Evolutionary conservation across 2,888 invertebrate species (phyloP).

Genomic region (Keiferia lycopersicella): DNA sequence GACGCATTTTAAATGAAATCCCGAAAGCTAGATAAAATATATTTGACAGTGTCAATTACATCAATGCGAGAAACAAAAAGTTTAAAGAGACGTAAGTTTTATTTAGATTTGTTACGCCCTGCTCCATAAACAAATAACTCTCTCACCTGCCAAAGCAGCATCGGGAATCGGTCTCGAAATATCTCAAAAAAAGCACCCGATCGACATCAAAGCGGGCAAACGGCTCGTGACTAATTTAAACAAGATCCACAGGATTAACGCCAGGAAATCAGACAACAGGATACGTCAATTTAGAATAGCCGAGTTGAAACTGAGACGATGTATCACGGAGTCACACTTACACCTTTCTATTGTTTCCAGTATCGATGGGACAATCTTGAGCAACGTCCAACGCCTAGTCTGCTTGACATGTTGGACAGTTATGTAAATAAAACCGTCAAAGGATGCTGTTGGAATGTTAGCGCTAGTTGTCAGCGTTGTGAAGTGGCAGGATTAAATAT

Average conservation of each 20-base stretch:
- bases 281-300: conserved; percentile 76
- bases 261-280: conserved; percentile 75
- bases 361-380: conserved; percentile 36
- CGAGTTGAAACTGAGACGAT: conserved; percentile 55
- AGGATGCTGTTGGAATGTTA: conserved; percentile 40
- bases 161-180: conserved; percentile 40
- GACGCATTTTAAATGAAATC: too few species aligned
- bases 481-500: conserved; percentile 23
- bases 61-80: background rate
- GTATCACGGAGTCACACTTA: conserved; percentile 52
- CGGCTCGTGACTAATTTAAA: conserved; percentile 63
- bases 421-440: conserved; percentile 37
- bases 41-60: too few species aligned
- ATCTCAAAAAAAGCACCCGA: conserved; percentile 48
- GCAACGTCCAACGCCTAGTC: conserved; percentile 46
- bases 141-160: conserved; percentile 20
- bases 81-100: conserved; percentile 6
- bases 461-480: conserved; percentile 46
- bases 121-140: conserved; percentile 12
- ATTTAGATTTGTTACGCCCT: conserved; percentile 1
- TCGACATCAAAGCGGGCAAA: conserved; percentile 60
- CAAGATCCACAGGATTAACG: conserved; percentile 66
- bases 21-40: too few species aligned
- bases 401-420: conserved; percentile 16
- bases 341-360: conserved; percentile 51